Conservation (phyloP, 1,140 invertebrate genomes). For the Portunus trituberculatus region DNA sequence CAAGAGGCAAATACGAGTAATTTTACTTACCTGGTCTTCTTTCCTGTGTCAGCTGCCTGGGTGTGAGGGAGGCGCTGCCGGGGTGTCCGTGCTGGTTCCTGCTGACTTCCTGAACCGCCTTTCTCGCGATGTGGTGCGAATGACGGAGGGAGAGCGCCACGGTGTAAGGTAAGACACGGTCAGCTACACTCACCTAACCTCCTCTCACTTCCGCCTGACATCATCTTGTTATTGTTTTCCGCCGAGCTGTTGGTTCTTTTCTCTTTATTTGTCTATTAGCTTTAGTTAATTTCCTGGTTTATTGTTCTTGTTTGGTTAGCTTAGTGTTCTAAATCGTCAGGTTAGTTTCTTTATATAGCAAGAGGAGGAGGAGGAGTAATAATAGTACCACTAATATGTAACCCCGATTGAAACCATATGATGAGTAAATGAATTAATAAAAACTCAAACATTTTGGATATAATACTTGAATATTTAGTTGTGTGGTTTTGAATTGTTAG, state of each 20-base stretch:
- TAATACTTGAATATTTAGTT: no score
- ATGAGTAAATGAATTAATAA: no score
- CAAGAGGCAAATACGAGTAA: not conserved
- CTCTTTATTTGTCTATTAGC: not conserved
- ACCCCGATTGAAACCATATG: no score
- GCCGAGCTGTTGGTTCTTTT: not conserved
- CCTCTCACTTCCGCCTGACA: not conserved
- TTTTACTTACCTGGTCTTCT: not conserved
- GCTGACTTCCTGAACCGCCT: conserved; percentile 76
- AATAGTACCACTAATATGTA: no score
- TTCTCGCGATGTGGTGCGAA: conserved; percentile 73
- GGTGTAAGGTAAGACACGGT: conserved; percentile 69
- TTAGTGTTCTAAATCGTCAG: no score
- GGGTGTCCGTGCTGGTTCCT: conserved; percentile 74
- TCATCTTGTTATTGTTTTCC: not conserved
- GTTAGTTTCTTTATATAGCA: no score
- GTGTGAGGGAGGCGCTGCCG: conserved; percentile 71
- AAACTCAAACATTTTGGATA: no score
- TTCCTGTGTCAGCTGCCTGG: conserved; percentile 68
- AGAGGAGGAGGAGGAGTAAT: no score
- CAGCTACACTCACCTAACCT: no score
- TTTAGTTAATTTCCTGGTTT: not conserved
- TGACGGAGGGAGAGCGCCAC: conserved; percentile 73
- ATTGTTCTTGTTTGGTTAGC: not conserved
- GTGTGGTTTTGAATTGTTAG: no score